Conservation (phyloP, 2,113 vertebrate species). For the Sula dactylatra region DNA sequence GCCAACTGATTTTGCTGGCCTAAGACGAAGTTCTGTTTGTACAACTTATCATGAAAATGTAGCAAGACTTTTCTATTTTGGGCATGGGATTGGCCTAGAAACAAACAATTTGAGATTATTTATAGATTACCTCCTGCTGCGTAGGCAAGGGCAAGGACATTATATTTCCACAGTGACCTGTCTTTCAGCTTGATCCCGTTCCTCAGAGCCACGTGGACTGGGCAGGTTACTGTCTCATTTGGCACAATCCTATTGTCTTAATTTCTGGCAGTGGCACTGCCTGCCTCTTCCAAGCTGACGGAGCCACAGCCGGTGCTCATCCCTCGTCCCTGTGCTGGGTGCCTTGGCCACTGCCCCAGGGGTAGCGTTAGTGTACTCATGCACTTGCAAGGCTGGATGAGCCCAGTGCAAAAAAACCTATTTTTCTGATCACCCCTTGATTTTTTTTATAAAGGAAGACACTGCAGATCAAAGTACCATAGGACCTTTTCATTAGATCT, state of each 20-base stretch:
- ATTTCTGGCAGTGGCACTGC: background rate
- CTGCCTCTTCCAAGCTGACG: background rate
- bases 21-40: background rate
- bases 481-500: background rate
- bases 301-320: background rate
- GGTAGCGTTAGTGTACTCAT: rapidly evolving
- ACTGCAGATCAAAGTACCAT: background rate
- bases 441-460: background rate
- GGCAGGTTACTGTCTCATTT: background rate
- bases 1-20: background rate
- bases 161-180: background rate
- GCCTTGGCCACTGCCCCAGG: background rate
- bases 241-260: background rate
- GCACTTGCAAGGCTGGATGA: background rate
- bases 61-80: background rate
- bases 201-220: background rate
- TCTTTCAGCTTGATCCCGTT: background rate
- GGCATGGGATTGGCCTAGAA: background rate
- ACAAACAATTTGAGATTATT: background rate
- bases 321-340: background rate
- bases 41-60: background rate
- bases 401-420: background rate
- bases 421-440: background rate
- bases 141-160: background rate
- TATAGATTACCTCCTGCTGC: background rate